These are phyloP conservation scores for Choloepus didactylus DNA, from an alignment of 2,797 vertebrate species.

Conservation along the genomic window DNA sequence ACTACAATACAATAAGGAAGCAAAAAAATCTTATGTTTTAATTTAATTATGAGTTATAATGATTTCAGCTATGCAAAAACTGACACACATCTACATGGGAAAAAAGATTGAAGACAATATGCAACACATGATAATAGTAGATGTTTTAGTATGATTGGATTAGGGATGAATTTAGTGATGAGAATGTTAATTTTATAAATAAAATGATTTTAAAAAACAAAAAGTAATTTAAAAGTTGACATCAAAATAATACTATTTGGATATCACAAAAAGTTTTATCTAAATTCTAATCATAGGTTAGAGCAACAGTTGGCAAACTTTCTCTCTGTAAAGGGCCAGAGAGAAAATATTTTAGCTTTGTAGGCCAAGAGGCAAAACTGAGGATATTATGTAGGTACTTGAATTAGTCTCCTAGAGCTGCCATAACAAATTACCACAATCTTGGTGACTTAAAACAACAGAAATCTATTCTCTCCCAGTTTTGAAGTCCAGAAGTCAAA, in stretches of 20 bases:
- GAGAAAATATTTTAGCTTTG: neutral
- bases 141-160: conserved; percentile 10
- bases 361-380: neutral
- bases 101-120: conserved; percentile 12
- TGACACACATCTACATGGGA: neutral
- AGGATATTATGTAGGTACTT: neutral
- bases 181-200: conserved; percentile 20
- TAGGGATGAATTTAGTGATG: neutral
- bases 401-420: neutral
- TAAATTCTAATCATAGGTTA: neutral
- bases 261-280: neutral
- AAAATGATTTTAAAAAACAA: neutral
- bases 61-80: neutral
- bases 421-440: neutral
- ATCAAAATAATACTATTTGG: neutral
- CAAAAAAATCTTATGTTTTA: neutral
- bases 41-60: neutral
- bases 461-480: neutral
- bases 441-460: neutral
- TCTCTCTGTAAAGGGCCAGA: neutral
- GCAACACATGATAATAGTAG: neutral
- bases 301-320: neutral
- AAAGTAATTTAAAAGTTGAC: neutral
- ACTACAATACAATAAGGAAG: neutral
- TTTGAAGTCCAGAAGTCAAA: neutral